A percentile compares a stretch with the other conserved stretches of the same genome.
These are phyloP conservation scores for Baryphthengus martii DNA, from an alignment of 2,113 vertebrate genomes.

Conservation along the genomic window DNA sequence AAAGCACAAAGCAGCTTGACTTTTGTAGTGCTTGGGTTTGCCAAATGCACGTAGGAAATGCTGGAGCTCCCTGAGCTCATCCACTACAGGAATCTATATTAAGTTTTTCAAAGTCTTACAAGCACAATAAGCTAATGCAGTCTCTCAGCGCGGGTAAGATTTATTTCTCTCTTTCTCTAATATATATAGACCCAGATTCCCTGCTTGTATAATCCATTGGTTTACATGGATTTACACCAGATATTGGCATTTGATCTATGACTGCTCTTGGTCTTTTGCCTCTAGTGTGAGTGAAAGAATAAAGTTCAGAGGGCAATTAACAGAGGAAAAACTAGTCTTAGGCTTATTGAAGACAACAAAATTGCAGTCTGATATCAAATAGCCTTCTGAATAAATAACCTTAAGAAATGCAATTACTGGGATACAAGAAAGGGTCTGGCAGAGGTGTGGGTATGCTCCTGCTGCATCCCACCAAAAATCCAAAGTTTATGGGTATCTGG, in stretches of 20 bases:
- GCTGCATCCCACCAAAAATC: neutral
- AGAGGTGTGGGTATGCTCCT: neutral
- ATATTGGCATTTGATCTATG: conserved; percentile 43
- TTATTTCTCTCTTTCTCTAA: conserved; percentile 35
- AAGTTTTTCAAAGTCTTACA: conserved; percentile 16
- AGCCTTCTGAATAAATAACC: conserved; percentile 32
- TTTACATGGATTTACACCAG: conserved; percentile 23
- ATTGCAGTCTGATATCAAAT: neutral
- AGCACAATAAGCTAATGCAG: conserved; percentile 32
- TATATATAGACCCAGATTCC: neutral
- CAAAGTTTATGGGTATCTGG: neutral
- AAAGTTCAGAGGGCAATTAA: conserved; percentile 18
- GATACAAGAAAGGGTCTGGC: neutral
- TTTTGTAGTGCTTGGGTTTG: neutral
- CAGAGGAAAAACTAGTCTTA: neutral
- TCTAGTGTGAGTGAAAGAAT: neutral
- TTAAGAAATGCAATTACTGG: conserved; percentile 38
- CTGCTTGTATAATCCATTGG: conserved; percentile 35
- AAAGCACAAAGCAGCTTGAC: neutral
- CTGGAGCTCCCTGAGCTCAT: neutral
- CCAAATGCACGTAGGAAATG: neutral
- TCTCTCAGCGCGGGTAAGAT: conserved; percentile 6
- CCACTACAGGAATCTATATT: neutral
- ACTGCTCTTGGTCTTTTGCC: neutral
- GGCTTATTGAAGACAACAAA: neutral